Evolutionary conservation across 2,113 vertebrate species (phyloP).

Genomic region (Egretta garzetta): DNA sequence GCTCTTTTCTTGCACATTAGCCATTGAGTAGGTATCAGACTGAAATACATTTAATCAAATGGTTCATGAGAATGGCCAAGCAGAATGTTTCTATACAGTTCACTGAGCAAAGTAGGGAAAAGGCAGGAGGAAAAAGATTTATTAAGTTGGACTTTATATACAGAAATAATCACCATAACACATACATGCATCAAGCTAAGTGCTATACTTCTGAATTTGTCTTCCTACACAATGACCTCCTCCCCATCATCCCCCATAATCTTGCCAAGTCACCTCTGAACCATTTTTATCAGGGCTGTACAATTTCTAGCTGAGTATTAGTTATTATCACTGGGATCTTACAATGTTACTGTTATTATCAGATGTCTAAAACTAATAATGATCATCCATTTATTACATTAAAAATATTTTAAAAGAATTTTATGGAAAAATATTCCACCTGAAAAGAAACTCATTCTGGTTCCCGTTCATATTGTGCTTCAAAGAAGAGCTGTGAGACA

Average conservation of each 20-base stretch:
- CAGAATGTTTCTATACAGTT: slow-evolving; percentile 33
- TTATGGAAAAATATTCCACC: background rate
- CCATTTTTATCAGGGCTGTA: background rate
- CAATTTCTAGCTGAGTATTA: background rate
- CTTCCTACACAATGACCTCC: background rate
- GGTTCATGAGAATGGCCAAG: slow-evolving; percentile 18
- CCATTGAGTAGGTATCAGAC: background rate
- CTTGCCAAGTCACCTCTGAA: background rate
- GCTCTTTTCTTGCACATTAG: slow-evolving; percentile 1
- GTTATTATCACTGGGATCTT: background rate
- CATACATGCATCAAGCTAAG: slow-evolving; percentile 1
- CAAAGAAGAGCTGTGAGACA: background rate
- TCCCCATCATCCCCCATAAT: background rate
- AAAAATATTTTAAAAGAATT: background rate
- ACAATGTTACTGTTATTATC: background rate
- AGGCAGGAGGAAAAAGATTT: slow-evolving; percentile 21
- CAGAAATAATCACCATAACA: background rate
- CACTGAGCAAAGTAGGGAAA: slow-evolving; percentile 3
- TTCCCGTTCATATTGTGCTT: background rate
- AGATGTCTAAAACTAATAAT: background rate
- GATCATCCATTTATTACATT: background rate
- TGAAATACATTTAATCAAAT: slow-evolving; percentile 40
- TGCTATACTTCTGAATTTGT: background rate
- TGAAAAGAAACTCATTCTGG: background rate
- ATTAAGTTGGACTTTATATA: background rate